Evolutionary conservation across 2,888 invertebrate species (phyloP), one percentile per base, ranked within the genome.

Genomic region (Diadegma fenestrale): DNA sequence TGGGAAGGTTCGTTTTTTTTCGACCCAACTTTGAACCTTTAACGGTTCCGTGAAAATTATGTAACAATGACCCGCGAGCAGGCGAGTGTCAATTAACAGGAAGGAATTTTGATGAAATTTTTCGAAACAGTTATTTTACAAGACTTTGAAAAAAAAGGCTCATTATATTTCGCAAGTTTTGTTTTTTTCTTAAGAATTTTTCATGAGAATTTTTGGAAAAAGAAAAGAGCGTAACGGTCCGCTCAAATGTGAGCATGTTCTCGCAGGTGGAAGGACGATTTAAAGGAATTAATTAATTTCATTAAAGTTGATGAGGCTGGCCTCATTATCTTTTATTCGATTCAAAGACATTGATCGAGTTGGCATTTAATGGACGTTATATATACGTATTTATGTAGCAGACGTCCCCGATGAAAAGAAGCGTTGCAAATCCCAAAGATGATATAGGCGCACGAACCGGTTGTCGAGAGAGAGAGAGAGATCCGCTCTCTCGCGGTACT

Each of bases 271-370:
- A 73, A 48, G 26, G 41, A 54, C 41, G 54, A 77, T 68, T 54
- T 12, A 41, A 68, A 41, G 41, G n/a, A 68, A 64, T 30, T 41
- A n/a, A 43, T 43, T 77, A 41, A 68, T 77, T 37, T 68, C 41
- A 77, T 77, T 43, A 68, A 68, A 41, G 66, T 41, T 77, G 66
- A 77, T 64, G 77, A 77, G 66, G 30, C 41, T 12, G 33, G 76
- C 61, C 76, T 76, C 64, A 64, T 76, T 43, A 76, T 17, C 61
- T 61, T 64, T 75, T 45, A 75, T 75, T 63, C n/a, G 75, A 75
- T 75, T 64, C 63, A 48, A 33, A 77, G 76, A 41, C 66, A 77
- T 66, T 76, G 76, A 66, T 54, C 77, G 64, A 77, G 66, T 66
- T 77, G 64, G 66, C 51, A 37, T 22, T 51, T 77, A 77, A 66